Conservation (phyloP, 2,113 vertebrate genomes). For the Menura novaehollandiae region DNA sequence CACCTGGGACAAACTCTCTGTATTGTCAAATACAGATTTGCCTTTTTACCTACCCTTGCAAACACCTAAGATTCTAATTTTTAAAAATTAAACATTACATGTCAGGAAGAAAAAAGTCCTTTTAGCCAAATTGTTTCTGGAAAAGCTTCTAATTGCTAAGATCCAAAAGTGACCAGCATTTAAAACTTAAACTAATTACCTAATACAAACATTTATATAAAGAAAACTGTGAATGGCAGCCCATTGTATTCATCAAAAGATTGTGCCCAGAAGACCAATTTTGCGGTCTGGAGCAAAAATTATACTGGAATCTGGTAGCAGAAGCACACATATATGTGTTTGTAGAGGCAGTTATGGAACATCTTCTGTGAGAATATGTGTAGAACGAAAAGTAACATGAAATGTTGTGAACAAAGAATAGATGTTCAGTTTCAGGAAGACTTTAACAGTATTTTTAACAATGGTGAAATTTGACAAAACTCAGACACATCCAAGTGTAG, state of each 20-base stretch:
- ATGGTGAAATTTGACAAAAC: background rate
- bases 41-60: background rate
- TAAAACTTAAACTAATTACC: background rate
- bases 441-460: background rate
- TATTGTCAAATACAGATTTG: background rate
- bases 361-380: background rate
- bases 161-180: background rate
- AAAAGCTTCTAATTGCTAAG: background rate
- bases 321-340: background rate
- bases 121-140: background rate
- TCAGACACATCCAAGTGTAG: background rate
- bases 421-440: background rate
- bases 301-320: background rate
- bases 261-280: background rate
- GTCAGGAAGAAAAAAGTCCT: background rate
- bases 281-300: background rate
- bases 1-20: background rate
- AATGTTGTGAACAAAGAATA: background rate
- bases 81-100: background rate
- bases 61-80: background rate
- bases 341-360: background rate
- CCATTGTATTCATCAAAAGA: background rate
- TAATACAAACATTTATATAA: background rate
- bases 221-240: background rate
- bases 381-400: background rate